Evolutionary conservation across 2,113 vertebrate genomes (phyloP).

Genomic region (Origma solitaria): DNA sequence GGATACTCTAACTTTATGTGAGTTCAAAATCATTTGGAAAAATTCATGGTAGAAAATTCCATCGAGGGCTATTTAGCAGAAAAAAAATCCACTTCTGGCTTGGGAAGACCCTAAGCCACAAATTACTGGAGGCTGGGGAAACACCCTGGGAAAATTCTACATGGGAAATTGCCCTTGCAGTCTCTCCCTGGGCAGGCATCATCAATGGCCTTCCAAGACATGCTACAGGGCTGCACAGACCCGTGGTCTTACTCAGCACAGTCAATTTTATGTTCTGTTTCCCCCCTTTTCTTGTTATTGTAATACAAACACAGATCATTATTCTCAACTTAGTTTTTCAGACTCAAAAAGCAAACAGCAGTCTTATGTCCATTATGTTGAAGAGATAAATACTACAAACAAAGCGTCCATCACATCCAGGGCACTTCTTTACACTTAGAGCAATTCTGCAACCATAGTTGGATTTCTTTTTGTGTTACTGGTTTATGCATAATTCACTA

Average conservation of each 20-base stretch:
- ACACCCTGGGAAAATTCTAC: background rate
- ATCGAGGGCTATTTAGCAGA: background rate
- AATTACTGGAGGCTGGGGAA: background rate
- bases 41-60: slow-evolving; percentile 7
- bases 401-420: slow-evolving; percentile 15
- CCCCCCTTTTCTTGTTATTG: background rate
- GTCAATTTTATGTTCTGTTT: background rate
- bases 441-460: background rate
- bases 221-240: background rate
- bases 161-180: background rate
- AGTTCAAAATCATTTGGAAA: background rate
- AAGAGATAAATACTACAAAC: slow-evolving; percentile 53
- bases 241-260: background rate
- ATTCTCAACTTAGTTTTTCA: background rate
- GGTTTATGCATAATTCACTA: background rate
- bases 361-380: background rate
- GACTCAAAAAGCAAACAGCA: slow-evolving; percentile 11
- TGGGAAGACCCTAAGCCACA: background rate
- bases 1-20: background rate
- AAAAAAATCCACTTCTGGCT: background rate
- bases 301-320: background rate
- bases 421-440: slow-evolving; percentile 9
- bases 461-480: slow-evolving; percentile 3
- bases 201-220: background rate
- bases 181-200: background rate